These are phyloP conservation scores for Gymnocephalus cernua DNA, from an alignment of 2,113 vertebrate species.

Conservation along the genomic window DNA sequence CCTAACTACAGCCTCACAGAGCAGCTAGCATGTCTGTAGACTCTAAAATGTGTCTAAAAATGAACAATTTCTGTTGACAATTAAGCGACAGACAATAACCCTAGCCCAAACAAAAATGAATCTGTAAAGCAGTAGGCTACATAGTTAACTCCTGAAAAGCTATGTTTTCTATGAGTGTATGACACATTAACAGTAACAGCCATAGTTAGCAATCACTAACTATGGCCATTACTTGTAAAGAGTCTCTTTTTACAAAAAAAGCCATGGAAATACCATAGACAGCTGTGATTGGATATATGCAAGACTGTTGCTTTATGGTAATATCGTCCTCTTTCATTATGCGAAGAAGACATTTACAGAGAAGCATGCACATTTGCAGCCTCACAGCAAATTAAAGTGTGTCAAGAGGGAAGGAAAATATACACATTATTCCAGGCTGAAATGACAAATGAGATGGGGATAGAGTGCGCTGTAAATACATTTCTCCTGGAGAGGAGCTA, in stretches of 20 bases:
- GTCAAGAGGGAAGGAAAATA: conserved; percentile 65
- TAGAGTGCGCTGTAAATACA: conserved; percentile 71
- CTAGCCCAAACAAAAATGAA: neutral
- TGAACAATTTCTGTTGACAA: neutral
- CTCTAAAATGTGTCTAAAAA: no score
- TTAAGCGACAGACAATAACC: neutral
- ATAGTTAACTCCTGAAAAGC: neutral
- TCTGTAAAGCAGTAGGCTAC: neutral
- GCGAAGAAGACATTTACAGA: conserved; percentile 61
- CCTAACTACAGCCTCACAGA: neutral
- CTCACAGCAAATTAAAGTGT: conserved; percentile 66
- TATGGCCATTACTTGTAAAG: conserved; percentile 18
- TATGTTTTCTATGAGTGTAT: neutral
- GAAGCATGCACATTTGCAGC: conserved; percentile 54
- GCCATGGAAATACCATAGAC: neutral
- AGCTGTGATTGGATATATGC: conserved; percentile 42
- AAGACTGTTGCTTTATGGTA: conserved; percentile 71
- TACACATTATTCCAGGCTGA: conserved; percentile 64
- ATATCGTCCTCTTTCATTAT: conserved; percentile 58
- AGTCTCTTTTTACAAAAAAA: conserved; percentile 17
- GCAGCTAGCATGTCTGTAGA: neutral
- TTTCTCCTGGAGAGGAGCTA: conserved; percentile 57
- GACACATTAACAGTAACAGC: conserved; percentile 7
- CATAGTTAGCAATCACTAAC: conserved; percentile 3
- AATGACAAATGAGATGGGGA: conserved; percentile 73